Conservation (phyloP, 2,888 invertebrate species). For the Ctenicera cuprea region DNA sequence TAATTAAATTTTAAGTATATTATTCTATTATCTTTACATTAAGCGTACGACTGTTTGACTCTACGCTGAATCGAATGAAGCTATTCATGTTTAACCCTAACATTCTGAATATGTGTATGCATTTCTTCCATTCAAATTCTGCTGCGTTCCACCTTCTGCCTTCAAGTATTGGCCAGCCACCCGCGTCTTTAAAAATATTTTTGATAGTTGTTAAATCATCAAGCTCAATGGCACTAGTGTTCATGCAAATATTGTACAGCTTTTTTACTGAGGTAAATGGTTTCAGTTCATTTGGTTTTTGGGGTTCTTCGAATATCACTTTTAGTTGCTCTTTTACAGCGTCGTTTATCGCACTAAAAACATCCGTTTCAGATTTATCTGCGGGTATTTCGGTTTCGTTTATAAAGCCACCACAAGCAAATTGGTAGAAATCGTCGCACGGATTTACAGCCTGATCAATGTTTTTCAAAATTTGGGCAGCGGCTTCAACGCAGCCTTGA, state of each 20-base stretch:
- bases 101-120: slow-evolving; percentile 86
- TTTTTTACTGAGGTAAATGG: slow-evolving; percentile 88
- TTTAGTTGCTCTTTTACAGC: slow-evolving; percentile 84
- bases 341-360: slow-evolving; percentile 86
- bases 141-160: slow-evolving; percentile 83
- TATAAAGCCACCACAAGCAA: no score
- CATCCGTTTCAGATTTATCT: slow-evolving; percentile 86
- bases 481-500: slow-evolving; percentile 88
- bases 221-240: slow-evolving; percentile 87
- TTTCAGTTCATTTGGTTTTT: slow-evolving; percentile 77
- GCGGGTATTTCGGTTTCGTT: slow-evolving; percentile 85
- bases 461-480: slow-evolving; percentile 81
- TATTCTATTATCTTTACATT: slow-evolving; percentile 80
- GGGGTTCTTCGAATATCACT: slow-evolving; percentile 81
- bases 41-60: slow-evolving; percentile 88
- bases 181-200: slow-evolving; percentile 83
- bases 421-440: no score
- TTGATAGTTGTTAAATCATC: slow-evolving; percentile 85
- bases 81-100: slow-evolving; percentile 92
- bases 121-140: slow-evolving; percentile 87
- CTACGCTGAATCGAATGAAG: slow-evolving; percentile 90
- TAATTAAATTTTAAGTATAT: slow-evolving; percentile 36
- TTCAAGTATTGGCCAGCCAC: slow-evolving; percentile 95
- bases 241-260: slow-evolving; percentile 91
- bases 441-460: slow-evolving; percentile 85